Percentiles rank a stretch among this genome's conserved stretches.
Evolutionary conservation across 1,140 invertebrate species (phyloP).

Genomic region (Pogonomyrmex californicus): DNA sequence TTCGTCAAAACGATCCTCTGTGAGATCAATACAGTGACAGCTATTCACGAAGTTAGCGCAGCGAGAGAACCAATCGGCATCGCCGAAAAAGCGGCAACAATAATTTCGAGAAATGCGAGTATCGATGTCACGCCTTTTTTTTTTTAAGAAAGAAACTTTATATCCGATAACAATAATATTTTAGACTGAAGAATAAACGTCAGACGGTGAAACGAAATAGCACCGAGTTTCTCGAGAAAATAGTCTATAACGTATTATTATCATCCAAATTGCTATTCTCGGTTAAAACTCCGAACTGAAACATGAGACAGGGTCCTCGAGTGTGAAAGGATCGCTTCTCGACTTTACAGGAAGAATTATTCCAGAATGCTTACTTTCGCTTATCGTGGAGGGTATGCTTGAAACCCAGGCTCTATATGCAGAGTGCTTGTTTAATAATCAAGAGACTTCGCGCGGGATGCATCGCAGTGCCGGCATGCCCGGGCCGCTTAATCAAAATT

Average conservation of each 20-base stretch:
- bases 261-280: slow-evolving; percentile 58
- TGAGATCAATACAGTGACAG: too few relatives aligned
- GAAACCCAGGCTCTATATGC: slow-evolving; percentile 25
- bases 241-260: slow-evolving; percentile 29
- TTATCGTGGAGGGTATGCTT: slow-evolving; percentile 50
- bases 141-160: not conserved
- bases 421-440: slow-evolving; percentile 66
- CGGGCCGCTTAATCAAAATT: slow-evolving; percentile 64
- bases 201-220: not conserved
- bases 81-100: too few relatives aligned
- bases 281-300: slow-evolving; percentile 16
- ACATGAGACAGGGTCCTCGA: slow-evolving; percentile 36
- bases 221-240: not conserved
- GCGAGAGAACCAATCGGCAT: too few relatives aligned
- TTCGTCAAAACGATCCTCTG: too few relatives aligned
- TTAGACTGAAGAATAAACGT: not conserved
- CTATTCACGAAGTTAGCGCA: too few relatives aligned
- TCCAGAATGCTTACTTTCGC: slow-evolving; percentile 61
- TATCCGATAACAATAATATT: not conserved
- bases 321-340: slow-evolving; percentile 43
- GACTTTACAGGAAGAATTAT: slow-evolving; percentile 62
- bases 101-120: too few relatives aligned
- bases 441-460: slow-evolving; percentile 56
- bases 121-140: not conserved
- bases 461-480: slow-evolving; percentile 41